These are phyloP conservation scores for Zygothrica quintamaculata DNA, from an alignment of 2,888 invertebrate species.

Conservation along the genomic window DNA sequence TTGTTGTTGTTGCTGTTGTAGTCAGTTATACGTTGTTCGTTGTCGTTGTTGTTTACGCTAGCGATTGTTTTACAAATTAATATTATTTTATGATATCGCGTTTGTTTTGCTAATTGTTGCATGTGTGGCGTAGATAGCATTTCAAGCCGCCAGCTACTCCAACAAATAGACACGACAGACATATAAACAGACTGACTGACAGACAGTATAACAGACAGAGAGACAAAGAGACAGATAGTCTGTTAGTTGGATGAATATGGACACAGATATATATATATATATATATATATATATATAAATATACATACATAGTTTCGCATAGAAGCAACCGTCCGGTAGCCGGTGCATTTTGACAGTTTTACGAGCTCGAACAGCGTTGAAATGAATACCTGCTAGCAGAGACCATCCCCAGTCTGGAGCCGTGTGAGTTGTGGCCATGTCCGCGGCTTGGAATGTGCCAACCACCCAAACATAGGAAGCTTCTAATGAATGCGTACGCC, in stretches of 20 bases:
- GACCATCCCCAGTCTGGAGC: slow-evolving; percentile 20
- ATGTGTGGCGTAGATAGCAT: slow-evolving; percentile 80
- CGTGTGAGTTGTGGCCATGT: slow-evolving; percentile 73
- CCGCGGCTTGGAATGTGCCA: slow-evolving; percentile 68
- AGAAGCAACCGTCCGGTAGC: slow-evolving; percentile 65
- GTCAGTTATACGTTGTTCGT: too few relatives aligned
- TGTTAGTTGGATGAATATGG: slow-evolving; percentile 39
- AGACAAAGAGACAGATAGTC: slow-evolving; percentile 11
- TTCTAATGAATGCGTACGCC: slow-evolving; percentile 70
- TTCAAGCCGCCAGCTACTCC: slow-evolving; percentile 54
- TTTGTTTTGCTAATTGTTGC: slow-evolving; percentile 81
- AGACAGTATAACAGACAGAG: slow-evolving; percentile 17
- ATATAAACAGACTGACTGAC: slow-evolving; percentile 6
- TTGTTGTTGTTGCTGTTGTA: too few relatives aligned
- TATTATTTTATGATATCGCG: slow-evolving; percentile 81
- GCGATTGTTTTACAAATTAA: slow-evolving; percentile 81
- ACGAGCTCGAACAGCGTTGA: slow-evolving; percentile 76
- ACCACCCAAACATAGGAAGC: slow-evolving; percentile 76
- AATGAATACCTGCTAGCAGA: slow-evolving; percentile 72
- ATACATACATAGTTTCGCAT: background rate
- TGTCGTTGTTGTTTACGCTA: slow-evolving; percentile 76
- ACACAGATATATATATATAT: background rate
- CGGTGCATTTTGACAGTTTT: slow-evolving; percentile 81
- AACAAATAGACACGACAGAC: background rate
- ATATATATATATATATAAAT: background rate